These are phyloP conservation scores for Drosophila mercatorum DNA, from an alignment of 2,888 invertebrate species.

Conservation along the genomic window DNA sequence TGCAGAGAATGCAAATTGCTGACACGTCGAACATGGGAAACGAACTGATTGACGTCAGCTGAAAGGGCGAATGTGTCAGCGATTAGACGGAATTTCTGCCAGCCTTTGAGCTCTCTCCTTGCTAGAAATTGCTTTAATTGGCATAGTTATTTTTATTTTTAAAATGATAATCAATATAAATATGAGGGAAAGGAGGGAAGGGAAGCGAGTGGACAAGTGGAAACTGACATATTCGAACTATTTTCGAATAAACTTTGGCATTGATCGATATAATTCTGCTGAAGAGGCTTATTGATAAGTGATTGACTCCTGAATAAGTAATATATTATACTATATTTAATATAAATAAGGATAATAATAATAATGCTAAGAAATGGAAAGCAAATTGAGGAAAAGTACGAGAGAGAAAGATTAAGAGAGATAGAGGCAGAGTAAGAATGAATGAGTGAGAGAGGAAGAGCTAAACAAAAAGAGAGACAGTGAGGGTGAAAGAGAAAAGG, in stretches of 20 bases:
- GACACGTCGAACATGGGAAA: slow-evolving; percentile 35
- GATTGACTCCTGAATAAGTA: too few relatives aligned
- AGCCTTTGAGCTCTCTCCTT: slow-evolving; percentile 3
- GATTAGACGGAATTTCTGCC: slow-evolving; percentile 15
- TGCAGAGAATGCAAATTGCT: slow-evolving; percentile 55
- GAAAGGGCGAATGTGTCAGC: slow-evolving; percentile 34
- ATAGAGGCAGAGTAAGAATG: not conserved
- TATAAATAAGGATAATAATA: too few relatives aligned
- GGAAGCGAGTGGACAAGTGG: too few relatives aligned
- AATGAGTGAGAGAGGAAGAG: not conserved
- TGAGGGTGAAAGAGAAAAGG: too few relatives aligned
- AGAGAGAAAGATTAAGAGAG: not conserved
- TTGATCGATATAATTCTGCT: not conserved
- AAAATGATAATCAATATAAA: not conserved
- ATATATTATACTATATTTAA: too few relatives aligned
- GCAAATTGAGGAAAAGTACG: fast-evolving
- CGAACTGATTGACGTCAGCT: slow-evolving; percentile 33
- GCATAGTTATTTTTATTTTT: not conserved
- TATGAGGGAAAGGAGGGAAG: not conserved
- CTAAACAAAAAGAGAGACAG: not conserved
- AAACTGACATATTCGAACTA: not conserved
- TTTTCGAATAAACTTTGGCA: not conserved
- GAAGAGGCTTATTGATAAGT: too few relatives aligned
- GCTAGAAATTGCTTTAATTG: slow-evolving; percentile 17
- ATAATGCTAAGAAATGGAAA: too few relatives aligned